Evolutionary conservation across 2,888 invertebrate species (phyloP).

Genomic region (Polylopha cassiicola): DNA sequence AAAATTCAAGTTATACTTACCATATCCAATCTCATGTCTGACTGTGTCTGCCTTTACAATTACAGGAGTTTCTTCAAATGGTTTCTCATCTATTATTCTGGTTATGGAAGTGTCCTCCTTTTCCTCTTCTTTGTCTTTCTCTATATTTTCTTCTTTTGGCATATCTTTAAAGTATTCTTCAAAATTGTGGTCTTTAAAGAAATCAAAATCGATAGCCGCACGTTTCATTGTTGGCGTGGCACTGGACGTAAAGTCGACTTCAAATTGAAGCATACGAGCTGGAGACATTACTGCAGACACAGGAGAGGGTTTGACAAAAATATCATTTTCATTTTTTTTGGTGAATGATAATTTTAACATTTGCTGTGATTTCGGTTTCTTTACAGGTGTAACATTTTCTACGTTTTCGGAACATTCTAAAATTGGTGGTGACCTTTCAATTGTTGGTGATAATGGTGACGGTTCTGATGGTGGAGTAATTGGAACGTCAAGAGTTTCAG

Average conservation of each 20-base stretch:
- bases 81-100: conserved; percentile 14
- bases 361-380: conserved; percentile 35
- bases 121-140: conserved; percentile 24
- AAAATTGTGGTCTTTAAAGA: conserved; percentile 58
- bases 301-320: conserved; percentile 63
- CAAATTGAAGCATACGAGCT: conserved; percentile 67
- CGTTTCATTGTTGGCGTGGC: conserved; percentile 70
- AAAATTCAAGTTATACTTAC: no score
- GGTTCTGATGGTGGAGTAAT: conserved; percentile 27
- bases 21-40: conserved; percentile 66
- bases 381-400: conserved; percentile 27
- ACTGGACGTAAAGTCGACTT: conserved; percentile 48
- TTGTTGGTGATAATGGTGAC: conserved; percentile 26
- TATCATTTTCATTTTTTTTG: conserved; percentile 50
- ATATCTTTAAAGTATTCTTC: conserved; percentile 53
- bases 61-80: conserved; percentile 53
- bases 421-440: conserved; percentile 34
- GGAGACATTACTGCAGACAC: conserved; percentile 63
- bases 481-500: conserved; percentile 20
- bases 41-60: conserved; percentile 60
- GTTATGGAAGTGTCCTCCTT: conserved; percentile 7
- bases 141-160: conserved; percentile 28
- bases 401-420: no score
- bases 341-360: conserved; percentile 50
- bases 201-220: conserved; percentile 63